Conservation (phyloP, 2,888 invertebrate species). For the Mallateleia sp. region DNA sequence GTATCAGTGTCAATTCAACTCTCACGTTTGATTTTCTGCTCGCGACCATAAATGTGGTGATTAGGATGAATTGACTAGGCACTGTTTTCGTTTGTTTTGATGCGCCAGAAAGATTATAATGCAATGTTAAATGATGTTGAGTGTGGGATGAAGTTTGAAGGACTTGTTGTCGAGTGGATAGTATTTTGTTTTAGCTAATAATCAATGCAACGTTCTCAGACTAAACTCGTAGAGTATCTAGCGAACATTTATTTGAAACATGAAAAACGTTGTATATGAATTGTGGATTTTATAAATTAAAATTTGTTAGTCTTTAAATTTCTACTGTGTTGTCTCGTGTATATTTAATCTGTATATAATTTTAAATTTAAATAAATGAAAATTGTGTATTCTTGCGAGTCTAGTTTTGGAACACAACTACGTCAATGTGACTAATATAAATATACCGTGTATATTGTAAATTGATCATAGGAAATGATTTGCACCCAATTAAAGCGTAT, state of each 20-base stretch:
- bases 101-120: slow-evolving; percentile 4
- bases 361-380: not conserved
- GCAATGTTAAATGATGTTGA: slow-evolving; percentile 1
- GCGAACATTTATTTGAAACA: not conserved
- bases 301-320: not conserved
- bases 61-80: not conserved
- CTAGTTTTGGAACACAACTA: not conserved
- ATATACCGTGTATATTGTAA: slow-evolving; percentile 60
- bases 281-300: not conserved
- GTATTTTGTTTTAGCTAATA: not conserved
- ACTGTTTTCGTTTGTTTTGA: not conserved
- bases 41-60: not conserved
- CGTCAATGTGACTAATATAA: slow-evolving; percentile 3
- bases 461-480: slow-evolving; percentile 45
- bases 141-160: not conserved
- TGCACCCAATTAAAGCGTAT: slow-evolving; percentile 17
- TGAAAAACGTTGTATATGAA: not conserved
- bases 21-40: not conserved
- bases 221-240: not conserved
- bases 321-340: not conserved
- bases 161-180: not conserved
- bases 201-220: not conserved
- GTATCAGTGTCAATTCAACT: slow-evolving; percentile 34
- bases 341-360: not conserved
- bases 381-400: not conserved